Evolutionary conservation across 2,113 vertebrate genomes (phyloP).

Genomic region (Heloderma charlesbogerti): DNA sequence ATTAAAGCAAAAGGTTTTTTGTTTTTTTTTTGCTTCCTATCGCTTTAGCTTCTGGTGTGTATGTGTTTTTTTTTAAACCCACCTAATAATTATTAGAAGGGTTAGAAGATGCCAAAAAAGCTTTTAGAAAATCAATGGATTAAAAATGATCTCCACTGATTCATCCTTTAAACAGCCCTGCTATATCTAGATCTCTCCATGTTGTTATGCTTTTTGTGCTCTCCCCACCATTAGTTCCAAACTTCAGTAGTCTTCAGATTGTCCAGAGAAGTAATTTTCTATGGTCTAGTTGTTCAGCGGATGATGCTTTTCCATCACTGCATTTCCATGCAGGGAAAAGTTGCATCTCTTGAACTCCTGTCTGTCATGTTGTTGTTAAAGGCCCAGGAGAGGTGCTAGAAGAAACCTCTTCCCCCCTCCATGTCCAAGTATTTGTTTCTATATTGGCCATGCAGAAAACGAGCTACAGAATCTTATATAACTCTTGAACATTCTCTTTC

Average conservation of each 20-base stretch:
- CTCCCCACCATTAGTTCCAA: not conserved
- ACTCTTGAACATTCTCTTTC: not conserved
- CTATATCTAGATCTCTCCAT: not conserved
- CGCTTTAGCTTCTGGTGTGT: not conserved
- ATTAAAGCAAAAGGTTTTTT: not conserved
- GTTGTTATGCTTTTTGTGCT: not conserved
- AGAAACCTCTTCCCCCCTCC: not conserved
- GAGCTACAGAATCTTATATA: not conserved
- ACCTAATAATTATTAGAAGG: conserved; percentile 29
- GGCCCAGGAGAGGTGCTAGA: not conserved
- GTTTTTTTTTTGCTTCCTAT: not conserved
- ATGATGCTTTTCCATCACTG: not conserved
- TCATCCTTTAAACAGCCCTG: not conserved
- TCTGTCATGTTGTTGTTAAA: not conserved
- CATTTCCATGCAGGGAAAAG: not conserved
- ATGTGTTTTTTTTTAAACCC: not conserved
- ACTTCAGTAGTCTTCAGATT: not conserved
- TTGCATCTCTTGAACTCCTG: not conserved
- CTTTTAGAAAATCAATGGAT: not conserved
- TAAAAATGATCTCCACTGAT: not conserved
- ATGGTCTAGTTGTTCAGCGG: not conserved
- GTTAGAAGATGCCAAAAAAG: conserved; percentile 22
- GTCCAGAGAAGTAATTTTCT: not conserved
- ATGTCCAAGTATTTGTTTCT: no score
- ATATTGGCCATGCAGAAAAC: not conserved